These are phyloP conservation scores for Pachyramphus minor DNA, from an alignment of 2,113 vertebrate genomes.

Conservation along the genomic window DNA sequence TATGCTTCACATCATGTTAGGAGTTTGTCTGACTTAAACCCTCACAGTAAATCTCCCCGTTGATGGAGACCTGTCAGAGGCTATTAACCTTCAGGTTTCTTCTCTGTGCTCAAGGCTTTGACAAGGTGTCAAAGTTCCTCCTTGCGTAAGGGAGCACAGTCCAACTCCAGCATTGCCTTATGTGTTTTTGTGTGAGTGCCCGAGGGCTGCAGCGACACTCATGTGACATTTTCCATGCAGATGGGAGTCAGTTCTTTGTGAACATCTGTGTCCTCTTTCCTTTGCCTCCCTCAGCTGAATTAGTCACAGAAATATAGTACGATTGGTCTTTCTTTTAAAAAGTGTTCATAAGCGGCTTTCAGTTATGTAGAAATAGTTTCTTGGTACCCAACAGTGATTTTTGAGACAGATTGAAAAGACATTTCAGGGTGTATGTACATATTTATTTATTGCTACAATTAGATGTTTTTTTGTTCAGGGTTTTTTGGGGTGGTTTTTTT, in stretches of 20 bases:
- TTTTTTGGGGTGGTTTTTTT: no score
- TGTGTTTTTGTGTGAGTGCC: neutral
- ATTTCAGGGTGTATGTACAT: neutral
- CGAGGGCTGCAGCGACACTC: neutral
- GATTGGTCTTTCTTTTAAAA: neutral
- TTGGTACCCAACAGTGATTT: neutral
- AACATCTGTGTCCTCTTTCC: neutral
- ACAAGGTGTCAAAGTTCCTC: neutral
- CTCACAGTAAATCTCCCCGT: neutral
- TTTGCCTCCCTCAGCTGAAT: neutral
- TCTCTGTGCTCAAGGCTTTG: neutral
- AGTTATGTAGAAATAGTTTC: neutral
- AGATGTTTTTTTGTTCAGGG: neutral
- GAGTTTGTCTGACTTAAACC: neutral
- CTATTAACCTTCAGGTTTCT: neutral
- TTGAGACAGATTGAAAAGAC: neutral
- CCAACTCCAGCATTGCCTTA: neutral
- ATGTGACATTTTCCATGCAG: neutral
- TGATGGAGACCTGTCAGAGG: neutral
- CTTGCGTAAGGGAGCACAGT: neutral
- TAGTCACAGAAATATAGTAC: neutral
- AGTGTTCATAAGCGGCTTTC: neutral
- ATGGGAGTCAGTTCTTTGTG: neutral
- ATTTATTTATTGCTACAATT: neutral
- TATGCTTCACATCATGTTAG: accelerated